Conservation (phyloP, 2,113 vertebrate species). For the Verasper variegatus region DNA sequence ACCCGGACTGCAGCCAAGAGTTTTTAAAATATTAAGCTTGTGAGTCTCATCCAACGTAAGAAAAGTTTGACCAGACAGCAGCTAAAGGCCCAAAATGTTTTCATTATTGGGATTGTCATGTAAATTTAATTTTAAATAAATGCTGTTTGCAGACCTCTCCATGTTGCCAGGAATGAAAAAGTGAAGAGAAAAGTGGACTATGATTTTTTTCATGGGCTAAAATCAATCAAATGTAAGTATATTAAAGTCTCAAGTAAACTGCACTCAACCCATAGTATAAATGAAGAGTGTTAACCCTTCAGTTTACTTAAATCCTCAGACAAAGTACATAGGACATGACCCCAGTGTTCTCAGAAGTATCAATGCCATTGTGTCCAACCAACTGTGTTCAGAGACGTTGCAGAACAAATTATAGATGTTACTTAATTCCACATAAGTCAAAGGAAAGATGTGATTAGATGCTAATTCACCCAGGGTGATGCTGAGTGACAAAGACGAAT, state of each 20-base stretch:
- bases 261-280: not conserved
- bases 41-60: not conserved
- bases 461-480: not conserved
- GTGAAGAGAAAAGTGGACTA: not conserved
- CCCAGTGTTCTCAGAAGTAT: not conserved
- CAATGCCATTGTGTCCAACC: not conserved
- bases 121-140: slow-evolving; percentile 8
- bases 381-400: not conserved
- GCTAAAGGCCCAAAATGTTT: not conserved
- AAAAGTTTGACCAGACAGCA: not conserved
- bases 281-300: not conserved
- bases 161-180: slow-evolving; percentile 1
- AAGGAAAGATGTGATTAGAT: not conserved
- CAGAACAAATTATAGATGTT: not conserved
- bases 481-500: not conserved
- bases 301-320: not conserved
- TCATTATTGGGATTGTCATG: not conserved
- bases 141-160: not conserved
- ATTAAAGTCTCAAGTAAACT: not conserved
- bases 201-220: not conserved
- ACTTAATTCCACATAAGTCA: not conserved
- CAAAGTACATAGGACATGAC: not conserved
- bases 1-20: not conserved
- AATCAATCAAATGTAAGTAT: not conserved
- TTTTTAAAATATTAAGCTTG: not conserved